Evolutionary conservation across 2,113 vertebrate species (phyloP).

Genomic region (Nettapus auritus): DNA sequence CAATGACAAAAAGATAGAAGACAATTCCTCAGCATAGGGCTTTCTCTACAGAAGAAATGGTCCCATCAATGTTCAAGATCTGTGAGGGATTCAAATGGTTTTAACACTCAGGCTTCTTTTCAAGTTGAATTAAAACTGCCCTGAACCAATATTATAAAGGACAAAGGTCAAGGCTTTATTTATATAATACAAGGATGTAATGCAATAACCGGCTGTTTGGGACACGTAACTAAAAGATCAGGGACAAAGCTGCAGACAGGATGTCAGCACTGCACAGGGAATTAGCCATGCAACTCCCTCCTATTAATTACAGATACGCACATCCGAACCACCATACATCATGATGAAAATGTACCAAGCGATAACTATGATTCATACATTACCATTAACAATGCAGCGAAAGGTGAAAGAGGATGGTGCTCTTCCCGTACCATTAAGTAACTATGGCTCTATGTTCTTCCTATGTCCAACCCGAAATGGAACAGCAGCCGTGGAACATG

Average conservation of each 20-base stretch:
- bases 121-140: conserved; percentile 14
- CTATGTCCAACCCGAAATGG: not conserved
- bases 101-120: not conserved
- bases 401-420: not conserved
- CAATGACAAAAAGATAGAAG: conserved; percentile 16
- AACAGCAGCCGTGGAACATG: not conserved
- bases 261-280: conserved; percentile 48
- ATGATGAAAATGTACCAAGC: not conserved
- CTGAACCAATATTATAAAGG: conserved; percentile 20
- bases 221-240: conserved; percentile 20
- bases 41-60: not conserved
- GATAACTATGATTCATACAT: conserved; percentile 1
- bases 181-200: conserved; percentile 66
- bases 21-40: not conserved
- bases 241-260: conserved; percentile 63
- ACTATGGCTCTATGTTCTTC: not conserved
- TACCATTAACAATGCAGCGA: not conserved
- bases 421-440: not conserved
- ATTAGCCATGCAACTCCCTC: conserved; percentile 47
- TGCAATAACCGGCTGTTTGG: conserved; percentile 59
- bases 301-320: conserved; percentile 27
- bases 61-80: not conserved
- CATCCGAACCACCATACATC: not conserved
- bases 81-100: not conserved
- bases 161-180: conserved; percentile 56